Base-by-base conservation (phyloP, 2,113 vertebrate species). In the Phylloscopus trochiloides region DNA sequence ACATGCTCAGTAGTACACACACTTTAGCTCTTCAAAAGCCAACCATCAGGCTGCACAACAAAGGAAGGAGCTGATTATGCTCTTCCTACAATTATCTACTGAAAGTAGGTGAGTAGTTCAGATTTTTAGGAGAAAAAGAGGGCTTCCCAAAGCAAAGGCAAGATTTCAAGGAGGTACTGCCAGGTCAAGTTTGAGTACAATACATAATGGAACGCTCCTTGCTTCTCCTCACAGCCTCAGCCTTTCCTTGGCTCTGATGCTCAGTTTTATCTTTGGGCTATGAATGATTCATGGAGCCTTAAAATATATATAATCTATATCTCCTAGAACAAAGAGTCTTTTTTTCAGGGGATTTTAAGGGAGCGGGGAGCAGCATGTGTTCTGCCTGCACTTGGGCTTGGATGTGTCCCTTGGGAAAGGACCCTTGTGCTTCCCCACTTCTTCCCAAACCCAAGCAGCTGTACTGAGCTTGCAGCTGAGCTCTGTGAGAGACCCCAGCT, bases 281-380 rank as follows among this genome's bases (percentile, higher is more conserved):
- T 97, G 96, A 98, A 98, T 98, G 96, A 98, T 98, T 98, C 95
- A 98, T 90, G 73, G 58, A 38, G 43, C 90, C 86, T 91, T 96
- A 96, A 97, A 97, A 98, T 97, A 98, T 98, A 97, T 95, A 93
- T 94, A 78, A 95, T 74, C 79, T 77, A 13, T 92, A 94, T 81
- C 80, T 96, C 87, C 95, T 86, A 93, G 95, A 97, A 96, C 95
- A 88, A 96, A 97, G 96, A 97, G 91, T 75, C 90, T 95, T 96
- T 95, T 96, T 96, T 97, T 71, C 85, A 78, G 74, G 67, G 77
- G 58, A 57, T 85, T 97, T 92, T 76, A 59, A 88, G 32, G 52
- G 50, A 94, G 84, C 81, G 88, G 31, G 24, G 65, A 75, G 38
- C 36, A 86, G 65, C n/a, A 34, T 31, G 42, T 81, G 85, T 26